These are phyloP conservation scores for Drosophila lini DNA, from an alignment of 1,140 invertebrate species.

Conservation along the genomic window DNA sequence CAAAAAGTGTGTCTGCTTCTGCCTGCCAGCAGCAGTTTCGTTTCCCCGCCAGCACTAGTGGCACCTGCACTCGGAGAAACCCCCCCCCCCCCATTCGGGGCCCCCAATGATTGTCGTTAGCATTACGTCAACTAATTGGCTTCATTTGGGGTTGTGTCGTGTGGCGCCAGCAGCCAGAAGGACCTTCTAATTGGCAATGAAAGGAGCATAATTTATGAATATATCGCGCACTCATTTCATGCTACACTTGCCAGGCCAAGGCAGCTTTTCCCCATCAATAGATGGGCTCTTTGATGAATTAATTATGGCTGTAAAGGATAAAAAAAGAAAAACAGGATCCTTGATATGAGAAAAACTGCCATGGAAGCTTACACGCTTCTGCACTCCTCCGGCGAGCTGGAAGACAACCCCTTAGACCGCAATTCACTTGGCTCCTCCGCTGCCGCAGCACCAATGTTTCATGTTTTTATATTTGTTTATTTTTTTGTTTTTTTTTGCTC, in stretches of 20 bases:
- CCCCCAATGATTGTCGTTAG: constrained; percentile 59
- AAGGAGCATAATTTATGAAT: constrained; percentile 79
- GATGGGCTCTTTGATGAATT: constrained; percentile 28
- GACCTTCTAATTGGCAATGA: constrained; percentile 79
- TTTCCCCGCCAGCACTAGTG: not conserved
- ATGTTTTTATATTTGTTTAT: constrained; percentile 38
- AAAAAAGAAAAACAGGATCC: not conserved
- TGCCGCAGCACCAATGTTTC: constrained; percentile 32
- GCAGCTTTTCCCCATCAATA: constrained; percentile 14
- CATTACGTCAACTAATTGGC: constrained; percentile 81
- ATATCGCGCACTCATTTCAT: constrained; percentile 70
- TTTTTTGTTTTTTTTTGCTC: constrained; percentile 49
- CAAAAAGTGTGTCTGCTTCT: constrained; percentile 63
- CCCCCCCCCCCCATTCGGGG: not conserved
- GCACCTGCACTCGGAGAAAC: constrained; percentile 9
- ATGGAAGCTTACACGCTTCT: constrained; percentile 50
- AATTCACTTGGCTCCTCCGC: constrained; percentile 59
- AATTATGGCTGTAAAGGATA: constrained; percentile 22
- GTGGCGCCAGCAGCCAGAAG: constrained; percentile 58
- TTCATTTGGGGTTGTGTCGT: constrained; percentile 78
- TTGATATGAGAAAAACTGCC: constrained; percentile 15
- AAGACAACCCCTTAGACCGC: constrained; percentile 66
- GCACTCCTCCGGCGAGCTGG: constrained; percentile 23
- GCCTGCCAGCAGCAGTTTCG: not conserved
- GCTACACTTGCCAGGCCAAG: constrained; percentile 46